Percentiles rank a stretch among this genome's conserved stretches.
Evolutionary conservation across 2,888 invertebrate species (phyloP).

Genomic region (Gymnocheta viridis): DNA sequence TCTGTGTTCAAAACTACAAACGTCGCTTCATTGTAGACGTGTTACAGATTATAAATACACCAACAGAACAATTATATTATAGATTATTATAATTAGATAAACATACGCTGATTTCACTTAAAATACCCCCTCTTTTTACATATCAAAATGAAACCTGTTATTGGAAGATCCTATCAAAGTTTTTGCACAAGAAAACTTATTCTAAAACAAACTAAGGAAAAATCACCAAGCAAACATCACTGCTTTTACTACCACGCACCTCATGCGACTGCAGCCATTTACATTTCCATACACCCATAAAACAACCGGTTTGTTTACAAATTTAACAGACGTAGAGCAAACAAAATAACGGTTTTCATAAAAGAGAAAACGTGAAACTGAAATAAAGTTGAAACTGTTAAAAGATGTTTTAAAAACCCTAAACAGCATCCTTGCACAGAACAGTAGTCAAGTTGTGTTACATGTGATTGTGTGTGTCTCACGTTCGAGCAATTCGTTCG

Average conservation of each 20-base stretch:
- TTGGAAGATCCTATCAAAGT: too few species aligned
- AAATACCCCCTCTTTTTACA: too few species aligned
- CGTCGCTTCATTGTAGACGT: too few species aligned
- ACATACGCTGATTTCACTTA: too few species aligned
- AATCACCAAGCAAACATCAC: neutral
- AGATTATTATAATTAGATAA: too few species aligned
- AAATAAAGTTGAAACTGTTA: neutral
- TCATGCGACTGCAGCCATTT: slow-evolving; percentile 31
- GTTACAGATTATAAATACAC: too few species aligned
- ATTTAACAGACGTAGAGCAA: slow-evolving; percentile 42
- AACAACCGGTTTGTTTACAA: slow-evolving; percentile 69
- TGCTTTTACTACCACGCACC: neutral
- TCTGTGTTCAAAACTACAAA: too few species aligned
- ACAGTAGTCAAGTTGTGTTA: slow-evolving; percentile 52
- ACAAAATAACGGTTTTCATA: neutral
- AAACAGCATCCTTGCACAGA: slow-evolving; percentile 63
- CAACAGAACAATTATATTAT: too few species aligned
- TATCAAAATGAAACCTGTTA: too few species aligned
- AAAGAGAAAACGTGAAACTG: neutral
- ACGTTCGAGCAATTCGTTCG: slow-evolving; percentile 10
- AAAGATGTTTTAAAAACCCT: slow-evolving; percentile 32
- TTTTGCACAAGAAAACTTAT: neutral
- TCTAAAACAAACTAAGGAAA: neutral
- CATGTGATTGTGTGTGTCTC: slow-evolving; percentile 35
- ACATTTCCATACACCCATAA: slow-evolving; percentile 22